Percentiles rank a stretch among this genome's conserved stretches.
Conservation (phyloP, 2,797 vertebrate species). For the Stomatorhinus walkeri region DNA sequence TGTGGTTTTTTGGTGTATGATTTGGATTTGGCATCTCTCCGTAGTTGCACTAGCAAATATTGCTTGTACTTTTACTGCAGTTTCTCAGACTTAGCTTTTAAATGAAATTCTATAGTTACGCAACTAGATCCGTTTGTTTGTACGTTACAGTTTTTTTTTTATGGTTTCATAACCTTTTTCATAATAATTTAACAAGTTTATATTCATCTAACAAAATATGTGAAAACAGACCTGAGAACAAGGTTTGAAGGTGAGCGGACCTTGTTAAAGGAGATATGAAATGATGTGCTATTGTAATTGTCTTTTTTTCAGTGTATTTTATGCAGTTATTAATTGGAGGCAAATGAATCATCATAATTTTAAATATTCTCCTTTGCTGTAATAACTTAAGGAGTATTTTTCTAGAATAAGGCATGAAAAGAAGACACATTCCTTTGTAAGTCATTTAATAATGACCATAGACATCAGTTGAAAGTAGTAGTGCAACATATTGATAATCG, state of each 20-base stretch:
- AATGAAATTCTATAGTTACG: not conserved
- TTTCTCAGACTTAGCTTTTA: not conserved
- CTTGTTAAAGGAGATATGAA: not conserved
- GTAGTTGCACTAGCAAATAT: not conserved
- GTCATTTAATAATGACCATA: constrained; percentile 36
- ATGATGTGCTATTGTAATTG: not conserved
- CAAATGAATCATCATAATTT: constrained; percentile 47
- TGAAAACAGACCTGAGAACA: not conserved
- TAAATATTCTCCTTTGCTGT: constrained; percentile 35
- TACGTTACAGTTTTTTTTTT: not conserved
- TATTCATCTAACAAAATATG: constrained; percentile 1
- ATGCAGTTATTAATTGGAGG: constrained; percentile 28
- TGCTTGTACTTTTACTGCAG: not conserved
- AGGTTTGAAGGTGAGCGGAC: not conserved
- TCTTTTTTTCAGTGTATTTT: not conserved
- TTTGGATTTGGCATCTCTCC: not conserved
- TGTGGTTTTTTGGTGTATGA: not conserved
- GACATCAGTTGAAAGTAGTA: constrained; percentile 49
- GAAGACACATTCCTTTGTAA: constrained; percentile 34
- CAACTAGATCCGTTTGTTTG: not conserved
- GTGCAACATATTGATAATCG: constrained; percentile 34
- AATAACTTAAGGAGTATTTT: constrained; percentile 50
- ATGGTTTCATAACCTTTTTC: not conserved
- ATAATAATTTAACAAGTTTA: not conserved
- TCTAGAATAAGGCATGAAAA: constrained; percentile 39